Percentiles rank a stretch among this genome's conserved stretches.
Evolutionary conservation across 2,888 invertebrate genomes (phyloP).

Genomic region (Cosmorhoe ocellata): DNA sequence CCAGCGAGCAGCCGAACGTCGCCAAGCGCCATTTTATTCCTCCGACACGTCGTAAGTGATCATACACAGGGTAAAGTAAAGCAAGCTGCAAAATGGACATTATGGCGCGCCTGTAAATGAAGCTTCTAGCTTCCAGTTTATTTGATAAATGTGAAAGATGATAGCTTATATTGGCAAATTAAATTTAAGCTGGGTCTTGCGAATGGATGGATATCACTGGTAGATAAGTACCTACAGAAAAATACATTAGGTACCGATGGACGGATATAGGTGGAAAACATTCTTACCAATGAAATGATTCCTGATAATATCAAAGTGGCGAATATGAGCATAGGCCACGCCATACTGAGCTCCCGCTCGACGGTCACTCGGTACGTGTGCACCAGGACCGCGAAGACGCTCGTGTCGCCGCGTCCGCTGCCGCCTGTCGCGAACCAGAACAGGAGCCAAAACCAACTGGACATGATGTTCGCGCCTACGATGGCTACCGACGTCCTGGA

Average conservation of each 20-base stretch:
- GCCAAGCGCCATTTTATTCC: conserved; percentile 57
- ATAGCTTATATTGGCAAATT: too few species aligned
- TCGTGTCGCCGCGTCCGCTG: conserved; percentile 40
- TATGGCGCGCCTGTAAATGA: too few species aligned
- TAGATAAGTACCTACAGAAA: too few species aligned
- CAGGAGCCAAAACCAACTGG: conserved; percentile 55
- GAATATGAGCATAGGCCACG: conserved; percentile 58
- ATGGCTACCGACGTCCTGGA: conserved; percentile 58
- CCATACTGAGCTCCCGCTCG: conserved; percentile 35
- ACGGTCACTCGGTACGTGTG: conserved; percentile 51
- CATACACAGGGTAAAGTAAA: conserved; percentile 60
- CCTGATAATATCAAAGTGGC: conserved; percentile 58
- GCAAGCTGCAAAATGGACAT: conserved; percentile 49
- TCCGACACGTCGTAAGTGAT: conserved; percentile 55
- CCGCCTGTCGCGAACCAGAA: conserved; percentile 62
- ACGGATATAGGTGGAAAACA: too few species aligned
- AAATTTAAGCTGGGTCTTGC: too few species aligned
- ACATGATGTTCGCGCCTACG: conserved; percentile 48
- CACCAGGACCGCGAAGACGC: conserved; percentile 52
- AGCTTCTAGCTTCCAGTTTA: too few species aligned
- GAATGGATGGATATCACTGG: too few species aligned
- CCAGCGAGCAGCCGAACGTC: conserved; percentile 45
- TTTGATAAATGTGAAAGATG: too few species aligned
- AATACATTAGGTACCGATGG: too few species aligned
- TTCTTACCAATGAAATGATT: conserved; percentile 59